phyloP scores from a whole-genome alignment of 2,888 invertebrate genomes.

The Ichneumon xanthorius region DNA sequence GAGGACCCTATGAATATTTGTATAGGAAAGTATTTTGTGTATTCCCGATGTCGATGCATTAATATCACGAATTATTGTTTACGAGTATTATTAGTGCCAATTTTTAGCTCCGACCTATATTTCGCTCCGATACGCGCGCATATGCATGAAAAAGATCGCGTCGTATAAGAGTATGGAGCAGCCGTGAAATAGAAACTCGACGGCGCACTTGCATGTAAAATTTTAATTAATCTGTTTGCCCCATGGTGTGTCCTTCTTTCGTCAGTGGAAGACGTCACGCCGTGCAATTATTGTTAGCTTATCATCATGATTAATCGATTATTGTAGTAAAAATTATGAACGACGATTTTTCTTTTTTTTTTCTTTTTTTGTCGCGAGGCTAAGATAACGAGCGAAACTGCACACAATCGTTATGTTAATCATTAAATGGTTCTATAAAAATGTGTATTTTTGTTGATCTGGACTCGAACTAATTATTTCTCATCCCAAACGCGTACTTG shows the following conservation, averaged over 20 bases:
- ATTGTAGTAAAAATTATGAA: slow-evolving; percentile 34
- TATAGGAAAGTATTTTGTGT: slow-evolving; percentile 44
- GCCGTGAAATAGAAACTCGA: slow-evolving; percentile 6
- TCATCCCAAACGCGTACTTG: neutral
- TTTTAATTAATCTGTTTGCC: slow-evolving; percentile 29
- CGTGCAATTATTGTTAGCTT: slow-evolving; percentile 33
- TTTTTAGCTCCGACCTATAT: slow-evolving; percentile 27
- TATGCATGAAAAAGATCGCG: neutral
- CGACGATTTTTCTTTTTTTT: slow-evolving; percentile 39
- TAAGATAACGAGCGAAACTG: slow-evolving; percentile 23
- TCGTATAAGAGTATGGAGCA: neutral
- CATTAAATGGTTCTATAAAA: slow-evolving; percentile 46
- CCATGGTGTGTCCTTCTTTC: neutral
- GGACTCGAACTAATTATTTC: slow-evolving; percentile 14
- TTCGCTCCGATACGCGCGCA: neutral
- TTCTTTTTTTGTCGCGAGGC: slow-evolving; percentile 23
- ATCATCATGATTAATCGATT: slow-evolving; percentile 38
- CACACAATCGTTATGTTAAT: slow-evolving; percentile 45
- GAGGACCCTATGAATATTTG: slow-evolving; percentile 17
- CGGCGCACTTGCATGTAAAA: slow-evolving; percentile 5
- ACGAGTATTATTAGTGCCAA: slow-evolving; percentile 45
- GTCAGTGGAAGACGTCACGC: neutral
- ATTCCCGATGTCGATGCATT: slow-evolving; percentile 29
- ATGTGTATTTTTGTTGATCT: slow-evolving; percentile 42
- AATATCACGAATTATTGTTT: slow-evolving; percentile 22